Conservation (phyloP, 2,113 vertebrate genomes). For the Addax nasomaculatus region DNA sequence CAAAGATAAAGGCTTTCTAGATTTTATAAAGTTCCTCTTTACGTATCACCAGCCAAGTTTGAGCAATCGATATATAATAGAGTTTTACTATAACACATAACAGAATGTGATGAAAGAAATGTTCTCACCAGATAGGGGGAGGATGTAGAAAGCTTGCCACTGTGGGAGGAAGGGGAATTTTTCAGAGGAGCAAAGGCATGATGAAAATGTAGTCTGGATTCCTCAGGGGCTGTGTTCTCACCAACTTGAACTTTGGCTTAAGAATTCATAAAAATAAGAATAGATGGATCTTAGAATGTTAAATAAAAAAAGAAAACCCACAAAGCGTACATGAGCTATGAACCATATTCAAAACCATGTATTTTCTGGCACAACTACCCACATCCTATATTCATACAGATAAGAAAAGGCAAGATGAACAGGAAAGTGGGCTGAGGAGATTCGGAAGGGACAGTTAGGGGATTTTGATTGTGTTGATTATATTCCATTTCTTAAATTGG, state of each 20-base stretch:
- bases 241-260: not conserved
- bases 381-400: not conserved
- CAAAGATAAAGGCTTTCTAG: not conserved
- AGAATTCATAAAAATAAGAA: conserved; percentile 3
- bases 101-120: not conserved
- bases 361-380: not conserved
- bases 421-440: not conserved
- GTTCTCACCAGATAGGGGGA: not conserved
- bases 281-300: not conserved
- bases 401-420: not conserved
- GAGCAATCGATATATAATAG: not conserved
- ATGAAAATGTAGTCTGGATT: not conserved
- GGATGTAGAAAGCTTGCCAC: not conserved
- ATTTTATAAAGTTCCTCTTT: not conserved
- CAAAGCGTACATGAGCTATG: not conserved
- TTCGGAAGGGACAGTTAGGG: not conserved
- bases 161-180: not conserved
- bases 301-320: not conserved
- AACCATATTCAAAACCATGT: not conserved
- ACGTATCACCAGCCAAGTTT: not conserved
- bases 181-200: not conserved
- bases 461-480: not conserved
- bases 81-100: not conserved
- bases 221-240: not conserved
- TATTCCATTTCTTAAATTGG: not conserved